Conservation (phyloP, 2,888 invertebrate species). For the Ochropleura plecta region DNA sequence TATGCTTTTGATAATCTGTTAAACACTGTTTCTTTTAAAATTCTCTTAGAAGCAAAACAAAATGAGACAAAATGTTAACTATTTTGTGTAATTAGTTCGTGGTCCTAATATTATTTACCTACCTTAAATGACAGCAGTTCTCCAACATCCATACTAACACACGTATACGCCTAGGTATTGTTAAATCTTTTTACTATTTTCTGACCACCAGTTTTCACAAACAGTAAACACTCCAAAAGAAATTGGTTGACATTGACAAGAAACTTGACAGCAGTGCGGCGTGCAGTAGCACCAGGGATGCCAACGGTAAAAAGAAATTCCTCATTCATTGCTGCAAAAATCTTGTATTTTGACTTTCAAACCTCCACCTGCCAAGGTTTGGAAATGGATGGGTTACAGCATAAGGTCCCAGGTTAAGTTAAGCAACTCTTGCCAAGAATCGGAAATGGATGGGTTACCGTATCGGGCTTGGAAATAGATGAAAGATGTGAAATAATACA, state of each 20-base stretch:
- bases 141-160: conserved; percentile 84
- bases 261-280: background rate
- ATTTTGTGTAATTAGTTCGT: background rate
- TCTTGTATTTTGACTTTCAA: too few species aligned
- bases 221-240: conserved; percentile 25
- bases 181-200: conserved; percentile 4
- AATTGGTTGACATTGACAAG: conserved; percentile 39
- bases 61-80: background rate
- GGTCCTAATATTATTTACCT: conserved; percentile 72
- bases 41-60: background rate
- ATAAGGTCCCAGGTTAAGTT: too few species aligned
- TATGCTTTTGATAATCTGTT: background rate
- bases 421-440: too few species aligned
- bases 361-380: too few species aligned
- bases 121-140: conserved; percentile 89
- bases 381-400: too few species aligned
- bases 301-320: too few species aligned
- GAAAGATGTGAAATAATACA: too few species aligned
- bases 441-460: too few species aligned
- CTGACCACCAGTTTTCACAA: conserved; percentile 8
- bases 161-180: background rate
- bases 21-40: background rate
- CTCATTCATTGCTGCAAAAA: too few species aligned
- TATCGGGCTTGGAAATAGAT: too few species aligned
- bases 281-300: background rate